Evolutionary conservation across 2,797 vertebrate genomes (phyloP).

Genomic region (Merluccius polli): DNA sequence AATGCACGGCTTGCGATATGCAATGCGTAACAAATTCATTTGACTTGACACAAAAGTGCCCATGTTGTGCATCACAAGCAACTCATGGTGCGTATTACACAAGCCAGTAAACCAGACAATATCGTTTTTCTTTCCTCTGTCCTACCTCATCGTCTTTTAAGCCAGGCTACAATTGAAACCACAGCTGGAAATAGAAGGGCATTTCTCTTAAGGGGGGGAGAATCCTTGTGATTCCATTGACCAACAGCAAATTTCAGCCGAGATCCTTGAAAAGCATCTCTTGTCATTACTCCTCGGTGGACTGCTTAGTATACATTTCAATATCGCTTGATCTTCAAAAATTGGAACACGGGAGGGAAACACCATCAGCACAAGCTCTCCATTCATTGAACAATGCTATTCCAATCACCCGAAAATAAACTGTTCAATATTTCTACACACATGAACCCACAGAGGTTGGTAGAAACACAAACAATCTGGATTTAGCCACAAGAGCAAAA

Average conservation of each 20-base stretch:
- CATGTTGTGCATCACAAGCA: background rate
- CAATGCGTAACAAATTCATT: background rate
- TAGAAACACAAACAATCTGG: slow-evolving; percentile 50
- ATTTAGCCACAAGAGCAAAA: slow-evolving; percentile 48
- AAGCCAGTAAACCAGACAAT: slow-evolving; percentile 9
- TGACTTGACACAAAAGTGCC: background rate
- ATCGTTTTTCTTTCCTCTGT: slow-evolving; percentile 10
- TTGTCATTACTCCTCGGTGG: slow-evolving; percentile 35
- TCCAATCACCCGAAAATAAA: slow-evolving; percentile 54
- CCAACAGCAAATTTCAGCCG: slow-evolving; percentile 25
- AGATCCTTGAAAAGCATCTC: slow-evolving; percentile 44
- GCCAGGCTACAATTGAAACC: slow-evolving; percentile 23
- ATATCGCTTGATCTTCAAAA: slow-evolving; percentile 51
- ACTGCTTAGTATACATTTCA: slow-evolving; percentile 50
- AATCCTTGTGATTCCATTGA: slow-evolving; percentile 39
- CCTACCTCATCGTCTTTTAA: slow-evolving; percentile 29
- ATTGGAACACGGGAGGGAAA: background rate
- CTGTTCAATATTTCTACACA: slow-evolving; percentile 52
- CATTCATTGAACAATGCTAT: slow-evolving; percentile 34
- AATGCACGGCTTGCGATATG: background rate
- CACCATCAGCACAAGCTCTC: background rate
- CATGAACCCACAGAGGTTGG: slow-evolving; percentile 32
- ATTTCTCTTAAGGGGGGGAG: slow-evolving; percentile 28
- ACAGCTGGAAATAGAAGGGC: slow-evolving; percentile 24
- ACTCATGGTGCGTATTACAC: background rate